Evolutionary conservation across 2,797 vertebrate species (phyloP).

Genomic region (Phataginus tricuspis): DNA sequence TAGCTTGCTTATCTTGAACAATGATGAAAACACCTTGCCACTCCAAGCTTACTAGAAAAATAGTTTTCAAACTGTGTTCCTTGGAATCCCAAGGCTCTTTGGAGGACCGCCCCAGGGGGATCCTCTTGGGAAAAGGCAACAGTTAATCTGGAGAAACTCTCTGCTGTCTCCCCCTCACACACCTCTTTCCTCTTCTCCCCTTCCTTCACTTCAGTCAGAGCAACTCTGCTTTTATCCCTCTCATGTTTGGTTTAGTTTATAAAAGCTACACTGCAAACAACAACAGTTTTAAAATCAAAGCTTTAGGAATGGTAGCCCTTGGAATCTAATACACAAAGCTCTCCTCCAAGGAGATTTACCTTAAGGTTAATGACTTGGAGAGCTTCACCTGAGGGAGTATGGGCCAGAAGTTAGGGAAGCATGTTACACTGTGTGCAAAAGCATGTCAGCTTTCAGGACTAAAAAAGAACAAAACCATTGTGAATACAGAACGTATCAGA

Average conservation of each 20-base stretch:
- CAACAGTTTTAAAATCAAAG: constrained; percentile 1
- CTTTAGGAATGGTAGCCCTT: constrained; percentile 43
- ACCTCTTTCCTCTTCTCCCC: neutral
- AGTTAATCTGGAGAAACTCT: neutral
- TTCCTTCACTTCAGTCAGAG: neutral
- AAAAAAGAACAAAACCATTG: neutral
- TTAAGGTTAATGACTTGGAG: constrained; percentile 14
- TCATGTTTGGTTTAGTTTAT: constrained; percentile 2
- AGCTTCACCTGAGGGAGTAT: constrained; percentile 6
- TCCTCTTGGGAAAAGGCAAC: neutral
- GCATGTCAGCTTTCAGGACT: constrained; percentile 8
- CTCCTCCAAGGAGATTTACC: neutral
- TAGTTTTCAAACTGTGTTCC: neutral
- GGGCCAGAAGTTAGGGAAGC: neutral
- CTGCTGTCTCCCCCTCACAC: neutral
- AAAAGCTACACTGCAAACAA: neutral
- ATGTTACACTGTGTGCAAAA: constrained; percentile 25
- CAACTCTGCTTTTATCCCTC: neutral
- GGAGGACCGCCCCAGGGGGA: neutral
- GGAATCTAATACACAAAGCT: constrained; percentile 11
- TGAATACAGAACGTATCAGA: constrained; percentile 12
- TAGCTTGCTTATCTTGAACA: neutral
- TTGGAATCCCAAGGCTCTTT: neutral
- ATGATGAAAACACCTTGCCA: neutral
- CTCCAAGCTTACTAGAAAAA: neutral